Conservation (phyloP, 2,888 invertebrate species). For the Smittia sp. region DNA sequence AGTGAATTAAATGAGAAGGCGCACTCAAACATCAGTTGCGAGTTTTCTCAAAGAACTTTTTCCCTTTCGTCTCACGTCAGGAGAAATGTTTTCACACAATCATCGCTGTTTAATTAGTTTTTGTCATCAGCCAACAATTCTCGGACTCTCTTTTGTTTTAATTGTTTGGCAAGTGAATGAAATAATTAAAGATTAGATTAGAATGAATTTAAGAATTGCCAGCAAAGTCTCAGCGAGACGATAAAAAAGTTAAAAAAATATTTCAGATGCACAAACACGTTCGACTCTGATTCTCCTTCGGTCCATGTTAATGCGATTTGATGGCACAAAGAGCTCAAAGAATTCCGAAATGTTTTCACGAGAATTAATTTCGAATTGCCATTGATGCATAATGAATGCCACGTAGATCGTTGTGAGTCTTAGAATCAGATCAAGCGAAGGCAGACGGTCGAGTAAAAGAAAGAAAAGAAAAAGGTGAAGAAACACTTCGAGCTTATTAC, state of each 20-base stretch:
- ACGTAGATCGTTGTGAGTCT: slow-evolving; percentile 15
- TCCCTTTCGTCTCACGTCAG: background rate
- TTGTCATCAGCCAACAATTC: slow-evolving; percentile 19
- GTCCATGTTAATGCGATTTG: background rate
- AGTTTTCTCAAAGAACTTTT: slow-evolving; percentile 29
- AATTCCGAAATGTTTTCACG: slow-evolving; percentile 15
- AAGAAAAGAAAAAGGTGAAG: background rate
- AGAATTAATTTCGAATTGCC: slow-evolving; percentile 35
- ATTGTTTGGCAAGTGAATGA: background rate
- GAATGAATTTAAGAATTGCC: too few species aligned
- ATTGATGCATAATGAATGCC: slow-evolving; percentile 35
- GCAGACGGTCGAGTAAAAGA: slow-evolving; percentile 5
- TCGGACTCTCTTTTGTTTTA: background rate
- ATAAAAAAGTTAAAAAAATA: too few species aligned
- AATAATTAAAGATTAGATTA: too few species aligned
- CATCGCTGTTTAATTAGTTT: slow-evolving; percentile 41
- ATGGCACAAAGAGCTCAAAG: background rate
- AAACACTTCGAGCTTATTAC: background rate
- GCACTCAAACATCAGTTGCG: slow-evolving; percentile 21
- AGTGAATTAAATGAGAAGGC: slow-evolving; percentile 18
- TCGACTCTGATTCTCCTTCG: background rate
- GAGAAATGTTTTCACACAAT: slow-evolving; percentile 32
- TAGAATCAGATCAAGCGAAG: background rate
- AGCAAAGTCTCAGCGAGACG: too few species aligned
- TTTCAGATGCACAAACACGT: too few species aligned